Evolutionary conservation across 2,113 vertebrate genomes (phyloP).

Genomic region (Nothobranchius furzeri): DNA sequence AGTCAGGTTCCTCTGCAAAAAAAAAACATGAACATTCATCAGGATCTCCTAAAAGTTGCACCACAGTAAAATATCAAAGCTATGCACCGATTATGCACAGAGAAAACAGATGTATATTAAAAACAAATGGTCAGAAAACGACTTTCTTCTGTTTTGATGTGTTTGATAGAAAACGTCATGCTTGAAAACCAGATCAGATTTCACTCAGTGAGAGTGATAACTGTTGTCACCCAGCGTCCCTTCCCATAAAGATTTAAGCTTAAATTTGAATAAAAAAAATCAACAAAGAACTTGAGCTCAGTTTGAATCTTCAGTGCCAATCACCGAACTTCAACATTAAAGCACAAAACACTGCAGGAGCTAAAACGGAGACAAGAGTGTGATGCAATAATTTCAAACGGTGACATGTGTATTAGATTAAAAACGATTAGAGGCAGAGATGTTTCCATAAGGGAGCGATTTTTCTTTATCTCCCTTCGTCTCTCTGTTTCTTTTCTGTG

Average conservation of each 20-base stretch:
- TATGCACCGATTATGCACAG: constrained; percentile 35
- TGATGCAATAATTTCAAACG: constrained; percentile 74
- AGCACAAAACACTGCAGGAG: constrained; percentile 51
- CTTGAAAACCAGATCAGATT: not conserved
- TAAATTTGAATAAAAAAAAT: constrained; percentile 31
- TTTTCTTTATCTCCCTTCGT: constrained; percentile 44
- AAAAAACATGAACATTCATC: constrained; percentile 50
- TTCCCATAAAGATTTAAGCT: constrained; percentile 25
- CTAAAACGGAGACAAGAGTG: constrained; percentile 59
- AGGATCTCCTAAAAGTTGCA: constrained; percentile 37
- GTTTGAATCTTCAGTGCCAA: constrained; percentile 38
- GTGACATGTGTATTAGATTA: constrained; percentile 72
- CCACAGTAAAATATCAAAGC: constrained; percentile 31
- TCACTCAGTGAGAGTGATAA: constrained; percentile 3
- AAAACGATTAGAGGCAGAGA: constrained; percentile 64
- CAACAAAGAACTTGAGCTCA: constrained; percentile 42
- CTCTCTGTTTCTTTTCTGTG: constrained; percentile 33
- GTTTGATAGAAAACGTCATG: not conserved
- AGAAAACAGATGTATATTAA: constrained; percentile 16
- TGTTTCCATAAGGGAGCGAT: constrained; percentile 61
- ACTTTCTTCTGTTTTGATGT: constrained; percentile 3
- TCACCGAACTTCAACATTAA: constrained; percentile 58
- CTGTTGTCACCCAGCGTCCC: constrained; percentile 6
- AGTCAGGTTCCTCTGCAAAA: constrained; percentile 94
- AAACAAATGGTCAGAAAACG: constrained; percentile 4